These are phyloP conservation scores for Sardinella longiceps DNA, from an alignment of 2,797 vertebrate species.

Conservation along the genomic window DNA sequence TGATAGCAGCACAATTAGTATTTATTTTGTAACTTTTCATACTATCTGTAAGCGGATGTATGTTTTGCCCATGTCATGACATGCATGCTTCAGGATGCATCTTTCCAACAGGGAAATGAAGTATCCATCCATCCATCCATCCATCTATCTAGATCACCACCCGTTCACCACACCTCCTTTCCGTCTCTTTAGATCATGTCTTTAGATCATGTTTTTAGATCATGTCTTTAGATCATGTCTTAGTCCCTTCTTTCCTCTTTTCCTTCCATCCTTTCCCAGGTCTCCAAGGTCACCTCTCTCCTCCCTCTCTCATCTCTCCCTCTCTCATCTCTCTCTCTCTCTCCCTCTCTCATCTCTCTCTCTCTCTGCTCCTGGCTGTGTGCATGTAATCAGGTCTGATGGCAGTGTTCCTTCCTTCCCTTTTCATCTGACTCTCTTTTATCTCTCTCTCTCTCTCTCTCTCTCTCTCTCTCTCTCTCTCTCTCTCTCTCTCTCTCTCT, in stretches of 20 bases:
- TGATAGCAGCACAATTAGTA: too few species aligned
- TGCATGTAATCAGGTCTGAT: slow-evolving; percentile 22
- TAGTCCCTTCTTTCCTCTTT: neutral
- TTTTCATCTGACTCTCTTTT: neutral
- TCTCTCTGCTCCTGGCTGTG: neutral
- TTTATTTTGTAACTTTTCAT: too few species aligned
- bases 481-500: neutral
- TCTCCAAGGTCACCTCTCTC: neutral
- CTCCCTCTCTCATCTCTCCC: too few species aligned
- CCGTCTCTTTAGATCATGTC: neutral
- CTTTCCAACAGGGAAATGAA: too few species aligned
- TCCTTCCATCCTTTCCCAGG: neutral
- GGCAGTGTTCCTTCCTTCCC: neutral
- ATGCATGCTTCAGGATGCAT: too few species aligned
- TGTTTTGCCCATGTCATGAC: too few species aligned
- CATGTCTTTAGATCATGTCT: neutral
- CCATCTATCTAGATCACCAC: neutral
- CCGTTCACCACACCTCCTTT: neutral
- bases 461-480: neutral
- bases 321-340: slow-evolving; percentile 30
- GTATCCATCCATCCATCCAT: neutral
- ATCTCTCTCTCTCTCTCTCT: neutral
- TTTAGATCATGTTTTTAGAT: neutral
- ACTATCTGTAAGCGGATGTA: too few species aligned
- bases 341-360: neutral